Base-by-base conservation (phyloP, 1,140 invertebrate genomes). In the Brachionus paranguensis region DNA sequence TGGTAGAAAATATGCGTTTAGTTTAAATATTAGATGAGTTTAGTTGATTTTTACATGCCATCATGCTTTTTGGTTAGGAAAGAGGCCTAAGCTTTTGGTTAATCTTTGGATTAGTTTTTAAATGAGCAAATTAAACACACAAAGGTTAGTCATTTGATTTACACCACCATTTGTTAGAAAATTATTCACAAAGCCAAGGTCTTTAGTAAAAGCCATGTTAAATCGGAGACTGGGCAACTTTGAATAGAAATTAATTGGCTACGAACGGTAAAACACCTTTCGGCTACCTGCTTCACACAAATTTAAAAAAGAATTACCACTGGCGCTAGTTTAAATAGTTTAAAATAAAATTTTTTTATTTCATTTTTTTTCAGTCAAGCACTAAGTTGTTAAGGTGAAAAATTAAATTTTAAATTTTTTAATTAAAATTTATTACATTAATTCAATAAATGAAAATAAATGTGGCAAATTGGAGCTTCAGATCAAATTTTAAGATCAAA, bases 91-190 rank as follows among this genome's bases (percentile, higher is more conserved):
- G 65, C 65, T 41, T 68, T 68, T 68, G 27, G 65, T 68, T 68
- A 68, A 68, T 68, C 65, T 68, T 68, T 33, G 65, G 65, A 68
- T 68, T 68, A 68, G 65, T 72, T 72, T n/a, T 72, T 20, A 72
- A 72, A 72, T 43, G 17, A 72, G 41, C 33, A 37, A 41, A 72
- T 41, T 68, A 72, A 17, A 72, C 27, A 60, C 8, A 27, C 53
- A 72, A 72, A 72, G 10, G 68, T 72, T 72, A 72, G 68, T 72
- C n/a, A 47, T 72, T 37, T 72, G 20, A 72, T 68, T 29, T 12
- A 68, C 33, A 60, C 65, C 27, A 11, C 29, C 27, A 12, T 68
- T 68, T 68, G 27, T 68, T 68, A 33, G 65, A 68, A 14, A 17
- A 72, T 20, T 17, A n/a, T 43, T 72, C 33, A 45, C 29, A 72